Evolutionary conservation across 2,113 vertebrate genomes (phyloP).

Genomic region (Edolisoma coerulescens): DNA sequence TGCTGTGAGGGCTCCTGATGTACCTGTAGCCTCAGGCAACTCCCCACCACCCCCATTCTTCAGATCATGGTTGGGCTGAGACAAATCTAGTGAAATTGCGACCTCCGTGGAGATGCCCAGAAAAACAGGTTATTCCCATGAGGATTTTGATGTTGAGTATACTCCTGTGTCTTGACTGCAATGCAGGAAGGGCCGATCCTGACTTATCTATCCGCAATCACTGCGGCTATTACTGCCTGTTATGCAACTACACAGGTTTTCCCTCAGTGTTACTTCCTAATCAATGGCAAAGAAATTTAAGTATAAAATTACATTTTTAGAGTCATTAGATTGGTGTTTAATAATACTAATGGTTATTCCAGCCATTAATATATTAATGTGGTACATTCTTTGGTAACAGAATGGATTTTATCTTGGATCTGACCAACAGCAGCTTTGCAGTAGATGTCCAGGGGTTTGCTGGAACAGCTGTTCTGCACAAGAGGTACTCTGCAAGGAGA

Average conservation of each 20-base stretch:
- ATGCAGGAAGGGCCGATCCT: background rate
- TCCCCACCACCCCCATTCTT: background rate
- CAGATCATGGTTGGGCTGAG: background rate
- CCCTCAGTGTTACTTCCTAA: background rate
- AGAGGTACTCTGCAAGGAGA: background rate
- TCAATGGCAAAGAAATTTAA: background rate
- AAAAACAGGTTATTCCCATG: background rate
- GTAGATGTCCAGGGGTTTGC: background rate
- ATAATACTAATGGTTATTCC: background rate
- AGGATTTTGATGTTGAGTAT: background rate
- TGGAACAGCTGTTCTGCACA: background rate
- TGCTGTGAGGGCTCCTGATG: background rate
- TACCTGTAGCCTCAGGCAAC: background rate
- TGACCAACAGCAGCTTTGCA: background rate
- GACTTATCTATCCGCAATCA: accelerated
- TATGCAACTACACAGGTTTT: accelerated
- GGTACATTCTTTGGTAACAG: background rate
- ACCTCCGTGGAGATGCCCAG: background rate
- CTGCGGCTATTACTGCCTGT: accelerated
- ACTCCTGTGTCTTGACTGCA: too few relatives aligned
- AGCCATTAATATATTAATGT: background rate
- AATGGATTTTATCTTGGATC: background rate
- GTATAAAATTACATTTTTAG: background rate
- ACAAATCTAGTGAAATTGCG: background rate
- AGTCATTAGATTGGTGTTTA: background rate